Conservation (phyloP, 2,888 invertebrate genomes). For the Acleris literana region DNA sequence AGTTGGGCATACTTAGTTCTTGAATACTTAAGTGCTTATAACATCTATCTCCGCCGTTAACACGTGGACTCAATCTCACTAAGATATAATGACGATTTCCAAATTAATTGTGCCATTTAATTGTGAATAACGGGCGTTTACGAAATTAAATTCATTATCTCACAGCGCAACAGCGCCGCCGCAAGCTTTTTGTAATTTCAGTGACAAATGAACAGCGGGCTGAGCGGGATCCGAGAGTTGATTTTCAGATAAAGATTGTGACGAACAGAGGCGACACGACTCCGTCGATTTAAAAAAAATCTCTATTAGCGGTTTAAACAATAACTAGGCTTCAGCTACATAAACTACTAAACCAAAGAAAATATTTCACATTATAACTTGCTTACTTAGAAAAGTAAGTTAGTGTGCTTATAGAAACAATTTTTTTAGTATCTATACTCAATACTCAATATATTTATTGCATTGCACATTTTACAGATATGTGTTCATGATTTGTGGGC, state of each 20-base stretch:
- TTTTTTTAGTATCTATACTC: too few species aligned
- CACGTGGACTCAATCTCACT: slow-evolving; percentile 10
- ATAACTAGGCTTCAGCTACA: too few species aligned
- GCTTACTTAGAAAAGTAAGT: too few species aligned
- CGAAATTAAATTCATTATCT: slow-evolving; percentile 70
- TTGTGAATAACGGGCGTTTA: slow-evolving; percentile 53
- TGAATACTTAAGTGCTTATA: background rate
- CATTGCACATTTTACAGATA: too few species aligned
- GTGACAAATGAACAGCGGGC: slow-evolving; percentile 73
- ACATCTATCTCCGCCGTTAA: background rate
- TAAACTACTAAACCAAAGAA: too few species aligned
- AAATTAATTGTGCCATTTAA: slow-evolving; percentile 45
- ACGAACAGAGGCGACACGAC: slow-evolving; percentile 44
- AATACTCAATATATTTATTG: too few species aligned
- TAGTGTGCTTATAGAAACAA: too few species aligned
- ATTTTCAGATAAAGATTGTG: slow-evolving; percentile 58
- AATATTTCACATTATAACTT: too few species aligned
- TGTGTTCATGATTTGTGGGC: too few species aligned
- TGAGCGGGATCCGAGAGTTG: slow-evolving; percentile 49
- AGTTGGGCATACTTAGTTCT: too few species aligned
- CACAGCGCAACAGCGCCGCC: slow-evolving; percentile 53
- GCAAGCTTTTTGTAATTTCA: slow-evolving; percentile 75
- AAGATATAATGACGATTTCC: slow-evolving; percentile 28
- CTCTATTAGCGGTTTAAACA: too few species aligned
- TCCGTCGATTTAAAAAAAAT: background rate